Percentiles rank a stretch among this genome's conserved stretches.
Conservation (phyloP, 2,888 invertebrate genomes). For the Synergus laeviventris region DNA sequence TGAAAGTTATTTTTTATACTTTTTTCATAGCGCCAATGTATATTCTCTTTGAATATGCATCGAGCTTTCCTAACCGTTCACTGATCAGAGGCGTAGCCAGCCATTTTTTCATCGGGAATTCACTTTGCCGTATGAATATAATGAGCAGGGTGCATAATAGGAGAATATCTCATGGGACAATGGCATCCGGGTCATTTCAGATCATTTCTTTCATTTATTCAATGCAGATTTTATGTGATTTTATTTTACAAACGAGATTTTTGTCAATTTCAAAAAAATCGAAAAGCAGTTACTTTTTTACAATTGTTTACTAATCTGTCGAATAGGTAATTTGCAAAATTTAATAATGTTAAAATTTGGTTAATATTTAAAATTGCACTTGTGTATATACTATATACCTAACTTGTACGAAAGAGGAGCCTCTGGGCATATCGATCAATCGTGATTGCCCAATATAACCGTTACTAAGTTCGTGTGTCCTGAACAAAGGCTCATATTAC, state of each 20-base stretch:
- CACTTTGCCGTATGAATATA: conserved; percentile 1
- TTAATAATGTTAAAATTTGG: too few species aligned
- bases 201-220: not conserved
- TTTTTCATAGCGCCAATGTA: conserved; percentile 5
- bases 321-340: too few species aligned
- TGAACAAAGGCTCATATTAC: conserved; percentile 20
- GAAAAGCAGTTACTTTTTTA: too few species aligned
- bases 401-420: conserved; percentile 11
- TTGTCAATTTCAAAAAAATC: too few species aligned
- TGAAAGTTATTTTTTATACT: conserved; percentile 23
- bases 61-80: conserved; percentile 7
- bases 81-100: not conserved
- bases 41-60: conserved; percentile 30
- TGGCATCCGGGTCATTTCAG: not conserved
- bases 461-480: conserved; percentile 17
- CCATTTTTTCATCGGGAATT: not conserved
- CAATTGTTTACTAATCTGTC: too few species aligned
- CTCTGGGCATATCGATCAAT: conserved; percentile 25
- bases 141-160: not conserved
- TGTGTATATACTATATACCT: not conserved
- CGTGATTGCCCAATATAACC: conserved; percentile 20
- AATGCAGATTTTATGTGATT: not conserved
- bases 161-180: not conserved
- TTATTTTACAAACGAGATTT: not conserved
- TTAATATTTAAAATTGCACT: not conserved